A percentile compares a stretch with the other conserved stretches of the same genome.
Evolutionary conservation across 2,888 invertebrate genomes (phyloP).

Genomic region (Nymphalis c-album): DNA sequence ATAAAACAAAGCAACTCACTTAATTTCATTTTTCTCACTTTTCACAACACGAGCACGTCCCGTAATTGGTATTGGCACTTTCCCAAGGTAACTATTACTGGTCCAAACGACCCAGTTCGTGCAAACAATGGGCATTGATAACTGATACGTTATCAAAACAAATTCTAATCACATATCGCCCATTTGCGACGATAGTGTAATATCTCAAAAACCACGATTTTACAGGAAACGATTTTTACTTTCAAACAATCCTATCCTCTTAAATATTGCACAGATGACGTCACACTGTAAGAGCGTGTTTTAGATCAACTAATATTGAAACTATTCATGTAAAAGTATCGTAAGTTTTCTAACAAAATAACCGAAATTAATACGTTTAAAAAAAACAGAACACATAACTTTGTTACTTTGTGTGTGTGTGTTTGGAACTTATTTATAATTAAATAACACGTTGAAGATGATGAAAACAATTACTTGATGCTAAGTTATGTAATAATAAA

Average conservation of each 20-base stretch:
- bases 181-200: too few relatives aligned
- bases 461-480: background rate
- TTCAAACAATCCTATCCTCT: too few relatives aligned
- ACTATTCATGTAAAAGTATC: too few relatives aligned
- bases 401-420: background rate
- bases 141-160: constrained; percentile 41
- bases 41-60: background rate
- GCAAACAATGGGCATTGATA: constrained; percentile 37
- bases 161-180: constrained; percentile 31
- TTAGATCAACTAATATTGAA: too few relatives aligned
- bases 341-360: too few relatives aligned
- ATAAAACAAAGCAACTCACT: constrained; percentile 24
- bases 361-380: too few relatives aligned
- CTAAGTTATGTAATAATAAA: constrained; percentile 9
- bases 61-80: constrained; percentile 8
- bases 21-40: constrained; percentile 21
- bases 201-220: too few relatives aligned
- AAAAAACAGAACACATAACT: too few relatives aligned
- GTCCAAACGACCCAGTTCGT: constrained; percentile 11
- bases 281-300: too few relatives aligned
- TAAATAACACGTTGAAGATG: constrained; percentile 11
- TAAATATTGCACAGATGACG: too few relatives aligned
- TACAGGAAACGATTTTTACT: too few relatives aligned
- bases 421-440: too few relatives aligned
- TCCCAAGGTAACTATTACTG: background rate